Base-by-base conservation (phyloP, 2,113 vertebrate species). In the Rhizomys pruinosus region DNA sequence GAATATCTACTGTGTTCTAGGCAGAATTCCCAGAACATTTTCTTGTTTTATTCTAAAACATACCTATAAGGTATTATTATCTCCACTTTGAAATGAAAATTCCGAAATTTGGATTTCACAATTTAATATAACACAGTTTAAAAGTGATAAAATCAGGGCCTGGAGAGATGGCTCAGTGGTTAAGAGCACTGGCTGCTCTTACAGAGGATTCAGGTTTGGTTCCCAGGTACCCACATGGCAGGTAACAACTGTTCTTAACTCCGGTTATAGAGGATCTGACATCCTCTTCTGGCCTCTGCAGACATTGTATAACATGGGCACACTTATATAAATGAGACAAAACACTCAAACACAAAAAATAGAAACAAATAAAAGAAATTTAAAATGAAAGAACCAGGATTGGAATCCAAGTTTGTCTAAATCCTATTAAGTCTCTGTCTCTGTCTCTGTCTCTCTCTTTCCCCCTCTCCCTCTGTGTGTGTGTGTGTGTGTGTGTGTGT, bases 31-130 rank as follows among this genome's bases (percentile, higher is more conserved):
- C 74, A 34, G n/a, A 85, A 47, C 6, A 63, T 76, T 92, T 88
- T 71, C 81, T 79, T 74, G 34, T 90, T 87, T 92, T 86, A 74
- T 29, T 17, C 29, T 32, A 78, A 39, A 89, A 76, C 17, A 59
- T 4, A 87, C 19, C 39, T 69, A 15, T 44, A 73, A 92, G 79
- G 52, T 20, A 86, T 85, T 82, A 87, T 85, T 59, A 57, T 92
- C 10, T 79, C 86, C 64, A 29, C 64, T 92, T 95, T 78, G 85
- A 89, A 95, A 92, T 64, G 34, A 82, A 79, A 71, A 95, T 61
- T 66, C 37, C 69, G 63, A 90, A 92, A 72, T 92, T 92, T 32
- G 17, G n/a, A 57, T 92, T 27, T 27, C 59, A 20, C 74, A 86
- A 91, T 59, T 93, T 92, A 68, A 84, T 68, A 61, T 94, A 63